A percentile compares a stretch with the other conserved stretches of the same genome.
These are phyloP conservation scores for Mamestra brassicae DNA, from an alignment of 2,888 invertebrate genomes.

Conservation along the genomic window DNA sequence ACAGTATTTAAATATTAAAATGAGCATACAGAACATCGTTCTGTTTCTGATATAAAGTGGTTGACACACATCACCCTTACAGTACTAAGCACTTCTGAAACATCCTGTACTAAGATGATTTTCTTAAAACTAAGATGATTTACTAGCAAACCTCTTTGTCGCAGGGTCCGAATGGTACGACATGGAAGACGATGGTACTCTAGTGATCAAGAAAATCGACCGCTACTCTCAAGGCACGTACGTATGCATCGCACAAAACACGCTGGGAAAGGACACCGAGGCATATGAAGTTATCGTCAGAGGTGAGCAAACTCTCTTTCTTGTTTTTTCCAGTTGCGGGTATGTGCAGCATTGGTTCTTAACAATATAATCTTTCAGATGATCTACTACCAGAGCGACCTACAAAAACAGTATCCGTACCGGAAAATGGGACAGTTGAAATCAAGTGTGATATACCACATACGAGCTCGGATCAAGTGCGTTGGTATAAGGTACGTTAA, in stretches of 20 bases:
- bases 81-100: no score
- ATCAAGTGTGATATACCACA: constrained; percentile 73
- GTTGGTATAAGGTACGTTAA: constrained; percentile 78
- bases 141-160: background rate
- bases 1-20: no score
- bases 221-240: constrained; percentile 67
- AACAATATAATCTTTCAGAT: constrained; percentile 64
- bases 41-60: no score
- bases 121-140: no score
- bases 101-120: background rate
- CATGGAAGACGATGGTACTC: constrained; percentile 73
- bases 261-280: constrained; percentile 65
- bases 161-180: constrained; percentile 75
- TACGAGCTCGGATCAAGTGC: constrained; percentile 65
- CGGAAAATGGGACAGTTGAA: constrained; percentile 59
- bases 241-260: constrained; percentile 74
- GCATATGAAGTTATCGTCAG: constrained; percentile 68
- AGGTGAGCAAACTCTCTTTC: constrained; percentile 62
- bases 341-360: background rate
- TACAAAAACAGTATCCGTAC: constrained; percentile 50
- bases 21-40: no score
- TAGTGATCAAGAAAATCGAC: constrained; percentile 74
- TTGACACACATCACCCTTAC: no score
- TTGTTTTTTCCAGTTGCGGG: background rate
- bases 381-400: constrained; percentile 56